Conservation (phyloP, 2,113 vertebrate genomes). For the Archocentrus centrarchus region DNA sequence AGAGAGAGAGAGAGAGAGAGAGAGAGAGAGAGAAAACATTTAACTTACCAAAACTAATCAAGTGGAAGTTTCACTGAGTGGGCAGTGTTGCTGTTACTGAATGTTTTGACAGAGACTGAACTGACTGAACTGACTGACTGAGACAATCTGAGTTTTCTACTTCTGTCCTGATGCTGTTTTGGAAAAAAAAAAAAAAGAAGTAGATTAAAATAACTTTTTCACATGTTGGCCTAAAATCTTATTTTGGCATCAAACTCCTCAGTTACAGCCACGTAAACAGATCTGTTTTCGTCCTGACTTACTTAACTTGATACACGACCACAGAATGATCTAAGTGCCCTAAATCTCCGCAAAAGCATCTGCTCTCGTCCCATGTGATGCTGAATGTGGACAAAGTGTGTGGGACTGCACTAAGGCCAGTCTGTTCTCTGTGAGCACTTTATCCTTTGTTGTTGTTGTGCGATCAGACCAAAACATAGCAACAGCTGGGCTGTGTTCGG, state of each 20-base stretch:
- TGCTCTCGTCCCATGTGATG: constrained; percentile 46
- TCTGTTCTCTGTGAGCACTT: constrained; percentile 45
- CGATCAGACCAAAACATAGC: constrained; percentile 76
- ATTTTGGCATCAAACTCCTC: constrained; percentile 10
- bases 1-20: too few relatives aligned
- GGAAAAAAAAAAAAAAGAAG: background rate
- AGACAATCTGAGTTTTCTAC: background rate
- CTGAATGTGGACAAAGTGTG: constrained; percentile 45
- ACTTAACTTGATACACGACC: constrained; percentile 14
- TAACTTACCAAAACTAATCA: background rate
- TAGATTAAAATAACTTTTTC: constrained; percentile 14
- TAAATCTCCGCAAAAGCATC: constrained; percentile 31
- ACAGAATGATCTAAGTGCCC: constrained; percentile 25
- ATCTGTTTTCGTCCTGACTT: constrained; percentile 4
- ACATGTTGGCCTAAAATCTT: background rate
- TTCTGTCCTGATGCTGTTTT: background rate
- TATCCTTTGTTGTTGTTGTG: constrained; percentile 70
- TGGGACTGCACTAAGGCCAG: constrained; percentile 39
- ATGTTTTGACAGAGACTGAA: constrained; percentile 18
- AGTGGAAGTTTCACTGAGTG: background rate
- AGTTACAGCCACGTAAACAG: constrained; percentile 10
- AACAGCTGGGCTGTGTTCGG: constrained; percentile 68
- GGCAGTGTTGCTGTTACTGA: background rate
- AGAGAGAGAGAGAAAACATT: background rate
- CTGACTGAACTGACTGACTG: background rate